Base-by-base conservation (phyloP, 1,140 invertebrate species). In the Diploscapter pachys region DNA sequence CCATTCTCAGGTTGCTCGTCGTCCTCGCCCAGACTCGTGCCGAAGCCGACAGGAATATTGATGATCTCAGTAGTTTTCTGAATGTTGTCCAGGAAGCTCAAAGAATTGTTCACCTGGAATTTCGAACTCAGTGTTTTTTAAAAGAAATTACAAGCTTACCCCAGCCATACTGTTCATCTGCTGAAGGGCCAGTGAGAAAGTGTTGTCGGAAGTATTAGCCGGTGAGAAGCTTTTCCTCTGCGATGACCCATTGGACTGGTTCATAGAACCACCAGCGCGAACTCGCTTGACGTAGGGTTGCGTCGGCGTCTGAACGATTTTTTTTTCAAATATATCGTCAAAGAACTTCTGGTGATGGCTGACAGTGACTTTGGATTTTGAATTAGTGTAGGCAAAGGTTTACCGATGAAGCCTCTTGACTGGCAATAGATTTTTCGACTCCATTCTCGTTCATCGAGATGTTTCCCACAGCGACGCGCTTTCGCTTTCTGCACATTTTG, bases 201-300 rank as follows among this genome's bases (percentile, higher is more conserved):
- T 62, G 73, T 56, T 48, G 55, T 74, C 57, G 52, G 65, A 4
- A 57, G 53, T 54, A 75, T 54, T 68, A 63, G 57, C 11, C 51
- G 51, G 31, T 31, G 31, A 31, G 31, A 31, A 31, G 31, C 31
- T 31, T 1, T 31, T 31, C 31, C 31, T 31, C 31, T 31, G 31
- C 31, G 31, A 31, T 31, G 31, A 31, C 31, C 31, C 31, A 31
- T 31, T 31, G 31, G 31, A 54, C 50, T 55, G 48, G 57, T 31
- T 11, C 51, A 13, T 61, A 59, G 48, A 48, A 68, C 64, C 73
- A 56, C 74, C 73, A 31, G 68, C 77, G 6, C 77, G 67, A 5
- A 65, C 71, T 31, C 77, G 59, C 70, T 78, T 78, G 9, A 78
- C 77, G 54, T 78, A 78, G 4, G 77, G 77, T 57, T 78, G 77